Base-by-base conservation (phyloP, 30 jellyfish, hydroid and myxozoan species). In the Cassiopea andromeda region DNA sequence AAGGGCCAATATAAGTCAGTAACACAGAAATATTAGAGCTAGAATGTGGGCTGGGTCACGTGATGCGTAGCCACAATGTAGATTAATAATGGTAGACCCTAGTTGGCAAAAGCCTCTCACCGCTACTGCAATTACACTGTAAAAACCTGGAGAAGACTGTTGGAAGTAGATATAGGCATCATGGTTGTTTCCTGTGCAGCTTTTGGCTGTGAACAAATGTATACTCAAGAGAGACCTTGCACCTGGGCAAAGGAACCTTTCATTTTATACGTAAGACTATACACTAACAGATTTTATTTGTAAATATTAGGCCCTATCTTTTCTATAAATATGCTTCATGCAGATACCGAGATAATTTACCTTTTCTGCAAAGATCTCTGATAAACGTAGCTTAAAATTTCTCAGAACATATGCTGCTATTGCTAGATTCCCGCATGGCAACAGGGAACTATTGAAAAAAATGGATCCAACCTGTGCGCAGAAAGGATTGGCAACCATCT, bases 131-230 rank as follows among this genome's bases (percentile, higher is more conserved):
- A 27, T 27, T 27, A 27, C 38, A 27, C 38, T 27, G 38, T 27
- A 27, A 27, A 27, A 27, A 27, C 38, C 38, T 27, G 38, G 38
- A 27, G 38, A 27, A 27, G 38, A 27, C 38, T 27, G 38, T 27
- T 27, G 38, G 38, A 27, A 27, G 38, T 27, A 27, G 38, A 27
- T 27, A 27, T 27, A 27, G 38, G 38, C 38, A 54, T 54, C 64
- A 81, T 81, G 90, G 86, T 81, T 38, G 60, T 81, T 1, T 81
- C 90, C 46, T 81, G 90, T 59, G 61, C 90, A 4, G 90, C 90
- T 17, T 81, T 16, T 54, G 90, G 82, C 43, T 81, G 90, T 68
- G 70, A 81, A 81, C 44, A 61, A 85, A 38, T 66, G 83, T 68
- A 54, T 18, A 44, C 43, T 54, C 46, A 81, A 81, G 66, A 81